These are phyloP conservation scores for Pristionchus japonicus DNA, from an alignment of 2,888 invertebrate genomes.

Conservation along the genomic window DNA sequence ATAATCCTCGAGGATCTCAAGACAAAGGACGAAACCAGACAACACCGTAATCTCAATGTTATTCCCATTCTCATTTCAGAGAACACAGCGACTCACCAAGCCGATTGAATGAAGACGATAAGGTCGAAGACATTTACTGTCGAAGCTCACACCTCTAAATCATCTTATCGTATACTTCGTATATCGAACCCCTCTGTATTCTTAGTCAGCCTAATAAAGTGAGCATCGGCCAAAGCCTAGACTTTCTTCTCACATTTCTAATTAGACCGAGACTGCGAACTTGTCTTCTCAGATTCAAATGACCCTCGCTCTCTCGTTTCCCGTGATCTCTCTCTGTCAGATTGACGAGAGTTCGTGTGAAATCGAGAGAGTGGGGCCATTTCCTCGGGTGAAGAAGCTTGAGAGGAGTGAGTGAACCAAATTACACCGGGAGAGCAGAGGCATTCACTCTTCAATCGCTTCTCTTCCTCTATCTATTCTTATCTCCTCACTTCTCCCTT, in stretches of 20 bases:
- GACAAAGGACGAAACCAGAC: neutral
- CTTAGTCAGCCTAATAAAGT: neutral
- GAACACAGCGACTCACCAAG: neutral
- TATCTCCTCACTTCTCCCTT: conserved; percentile 1
- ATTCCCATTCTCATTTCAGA: neutral
- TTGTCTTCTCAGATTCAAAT: neutral
- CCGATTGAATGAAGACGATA: neutral
- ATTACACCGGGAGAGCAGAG: conserved; percentile 18
- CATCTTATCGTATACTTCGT: too few relatives aligned
- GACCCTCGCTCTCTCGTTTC: neutral
- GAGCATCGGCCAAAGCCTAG: neutral
- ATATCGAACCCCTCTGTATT: too few relatives aligned
- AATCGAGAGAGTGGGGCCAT: neutral
- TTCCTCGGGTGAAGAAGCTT: neutral
- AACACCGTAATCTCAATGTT: neutral
- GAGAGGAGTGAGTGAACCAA: conserved; percentile 32
- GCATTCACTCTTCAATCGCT: neutral
- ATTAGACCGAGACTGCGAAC: conserved; percentile 2
- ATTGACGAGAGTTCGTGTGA: neutral
- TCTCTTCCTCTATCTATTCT: conserved; percentile 37
- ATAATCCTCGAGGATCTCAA: neutral
- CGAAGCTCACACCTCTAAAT: neutral
- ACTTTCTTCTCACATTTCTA: conserved; percentile 22
- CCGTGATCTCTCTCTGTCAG: neutral
- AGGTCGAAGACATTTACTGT: neutral